A percentile compares a stretch with the other conserved stretches of the same genome.
Conservation (phyloP, 2,888 invertebrate species). For the Stramonita haemastoma region DNA sequence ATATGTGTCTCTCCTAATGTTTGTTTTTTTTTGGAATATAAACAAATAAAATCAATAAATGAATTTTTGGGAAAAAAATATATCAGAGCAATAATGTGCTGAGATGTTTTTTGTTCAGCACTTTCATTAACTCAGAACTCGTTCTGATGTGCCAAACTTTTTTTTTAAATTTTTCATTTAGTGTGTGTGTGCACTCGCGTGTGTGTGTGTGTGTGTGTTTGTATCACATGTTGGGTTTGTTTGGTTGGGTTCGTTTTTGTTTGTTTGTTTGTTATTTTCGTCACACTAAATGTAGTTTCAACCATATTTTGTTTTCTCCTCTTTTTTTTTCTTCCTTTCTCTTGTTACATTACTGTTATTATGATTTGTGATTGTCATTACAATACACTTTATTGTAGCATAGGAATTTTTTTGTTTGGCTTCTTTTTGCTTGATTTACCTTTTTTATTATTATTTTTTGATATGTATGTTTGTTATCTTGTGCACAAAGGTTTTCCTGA, state of each 20-base stretch:
- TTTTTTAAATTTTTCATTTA: not conserved
- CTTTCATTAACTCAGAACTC: conserved; percentile 21
- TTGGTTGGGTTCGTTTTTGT: not conserved
- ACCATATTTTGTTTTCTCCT: not conserved
- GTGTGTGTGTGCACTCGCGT: too few relatives aligned
- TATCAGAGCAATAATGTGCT: conserved; percentile 15
- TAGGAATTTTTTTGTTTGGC: not conserved
- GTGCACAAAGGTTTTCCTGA: not conserved
- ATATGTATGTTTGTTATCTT: not conserved
- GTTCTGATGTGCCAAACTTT: conserved; percentile 31
- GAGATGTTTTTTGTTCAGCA: conserved; percentile 19
- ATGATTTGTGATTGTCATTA: not conserved
- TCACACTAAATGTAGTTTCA: not conserved
- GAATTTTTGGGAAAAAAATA: not conserved
- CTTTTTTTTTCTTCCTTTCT: not conserved
- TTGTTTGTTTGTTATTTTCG: not conserved
- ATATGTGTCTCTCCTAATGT: too few relatives aligned
- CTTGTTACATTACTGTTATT: not conserved
- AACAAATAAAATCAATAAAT: not conserved
- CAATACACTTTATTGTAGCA: not conserved
- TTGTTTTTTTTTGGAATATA: not conserved
- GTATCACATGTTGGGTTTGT: not conserved
- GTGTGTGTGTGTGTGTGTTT: too few relatives aligned
- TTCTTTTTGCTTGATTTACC: not conserved
- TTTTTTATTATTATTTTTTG: not conserved